phyloP scores from a whole-genome alignment of 1,140 invertebrate species.

The Scaptomyza montana region DNA sequence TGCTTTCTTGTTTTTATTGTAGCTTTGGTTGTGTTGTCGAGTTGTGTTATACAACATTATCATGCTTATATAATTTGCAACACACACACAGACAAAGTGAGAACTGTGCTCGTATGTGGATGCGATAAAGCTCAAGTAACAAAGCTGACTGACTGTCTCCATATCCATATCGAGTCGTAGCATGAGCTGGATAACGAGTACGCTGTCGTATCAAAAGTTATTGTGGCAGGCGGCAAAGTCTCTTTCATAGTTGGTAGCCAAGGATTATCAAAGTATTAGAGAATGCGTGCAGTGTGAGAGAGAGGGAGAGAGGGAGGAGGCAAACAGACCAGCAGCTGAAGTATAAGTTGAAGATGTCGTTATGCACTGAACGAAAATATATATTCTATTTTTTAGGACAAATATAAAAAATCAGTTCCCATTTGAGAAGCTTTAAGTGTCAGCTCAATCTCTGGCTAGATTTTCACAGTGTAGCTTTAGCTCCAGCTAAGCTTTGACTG shows the following conservation, averaged over 20 bases:
- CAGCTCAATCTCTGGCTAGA: not conserved
- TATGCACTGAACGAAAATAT: not conserved
- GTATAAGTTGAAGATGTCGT: not conserved
- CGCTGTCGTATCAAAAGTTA: conserved; percentile 68
- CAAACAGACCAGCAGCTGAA: not conserved
- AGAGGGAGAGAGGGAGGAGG: too few relatives aligned
- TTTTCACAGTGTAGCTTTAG: conserved; percentile 11
- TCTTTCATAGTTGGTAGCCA: conserved; percentile 28
- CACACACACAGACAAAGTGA: conserved; percentile 3
- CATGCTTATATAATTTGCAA: conserved; percentile 72
- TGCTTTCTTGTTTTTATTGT: conserved; percentile 27
- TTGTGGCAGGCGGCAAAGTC: conserved; percentile 43
- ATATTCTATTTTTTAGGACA: too few relatives aligned
- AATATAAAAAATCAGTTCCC: not conserved
- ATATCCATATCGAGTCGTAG: conserved; percentile 30
- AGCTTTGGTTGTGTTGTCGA: not conserved
- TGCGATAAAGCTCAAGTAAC: conserved; percentile 72
- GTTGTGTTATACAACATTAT: conserved; percentile 75
- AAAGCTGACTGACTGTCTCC: conserved; percentile 69
- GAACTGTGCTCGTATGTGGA: conserved; percentile 40
- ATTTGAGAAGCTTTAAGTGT: not conserved
- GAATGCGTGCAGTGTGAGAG: too few relatives aligned
- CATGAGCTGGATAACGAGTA: conserved; percentile 21
- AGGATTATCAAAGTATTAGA: conserved; percentile 77
- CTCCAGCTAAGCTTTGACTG: conserved; percentile 56